Percentiles rank a stretch among this genome's conserved stretches.
Conservation (phyloP, 2,113 vertebrate genomes). For the Anguilla rostrata region DNA sequence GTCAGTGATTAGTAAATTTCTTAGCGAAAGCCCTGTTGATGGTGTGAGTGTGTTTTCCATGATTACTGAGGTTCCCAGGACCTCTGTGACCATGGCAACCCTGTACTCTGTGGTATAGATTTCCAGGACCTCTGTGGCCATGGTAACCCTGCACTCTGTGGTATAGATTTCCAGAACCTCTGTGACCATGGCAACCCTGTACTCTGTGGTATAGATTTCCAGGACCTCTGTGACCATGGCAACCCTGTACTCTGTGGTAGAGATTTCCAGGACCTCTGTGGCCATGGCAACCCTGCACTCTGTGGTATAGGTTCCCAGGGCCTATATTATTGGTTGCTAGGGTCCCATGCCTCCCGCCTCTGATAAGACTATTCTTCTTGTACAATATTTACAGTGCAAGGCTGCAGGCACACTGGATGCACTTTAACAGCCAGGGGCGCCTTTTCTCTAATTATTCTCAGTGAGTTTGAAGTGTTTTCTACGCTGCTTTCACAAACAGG, state of each 20-base stretch:
- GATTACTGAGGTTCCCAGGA: too few relatives aligned
- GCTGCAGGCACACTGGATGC: neutral
- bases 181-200: neutral
- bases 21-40: too few relatives aligned
- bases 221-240: neutral
- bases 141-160: neutral
- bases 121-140: neutral
- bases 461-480: too few relatives aligned
- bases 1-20: too few relatives aligned
- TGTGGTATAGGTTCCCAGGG: neutral
- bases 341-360: neutral
- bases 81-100: neutral
- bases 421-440: too few relatives aligned
- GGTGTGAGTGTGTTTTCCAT: too few relatives aligned
- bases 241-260: neutral
- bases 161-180: neutral
- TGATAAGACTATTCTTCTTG: constrained; percentile 20
- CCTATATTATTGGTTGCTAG: neutral
- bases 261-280: too few relatives aligned
- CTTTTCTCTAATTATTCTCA: too few relatives aligned
- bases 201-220: neutral
- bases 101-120: neutral
- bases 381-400: constrained; percentile 36
- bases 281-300: neutral
- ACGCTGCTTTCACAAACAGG: too few relatives aligned